Percentiles rank a stretch among this genome's conserved stretches.
These are phyloP conservation scores for Drosophila virilis DNA, from an alignment of 1,140 invertebrate species.

Conservation along the genomic window DNA sequence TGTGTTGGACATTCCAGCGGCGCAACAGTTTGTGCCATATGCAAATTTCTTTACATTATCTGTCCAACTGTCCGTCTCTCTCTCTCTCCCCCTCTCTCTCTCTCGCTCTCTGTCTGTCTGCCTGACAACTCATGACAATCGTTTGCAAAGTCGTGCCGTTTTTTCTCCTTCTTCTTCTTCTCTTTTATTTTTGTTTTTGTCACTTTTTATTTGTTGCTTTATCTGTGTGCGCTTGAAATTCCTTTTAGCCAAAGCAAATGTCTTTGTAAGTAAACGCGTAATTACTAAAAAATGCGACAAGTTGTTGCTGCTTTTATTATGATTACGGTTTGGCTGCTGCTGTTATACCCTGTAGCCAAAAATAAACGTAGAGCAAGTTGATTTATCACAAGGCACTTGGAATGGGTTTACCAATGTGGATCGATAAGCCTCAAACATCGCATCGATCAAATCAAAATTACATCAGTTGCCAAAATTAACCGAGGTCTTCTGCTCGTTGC, in stretches of 20 bases:
- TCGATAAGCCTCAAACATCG: background rate
- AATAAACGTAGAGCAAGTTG: background rate
- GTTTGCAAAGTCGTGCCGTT: slow-evolving; percentile 58
- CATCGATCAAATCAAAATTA: background rate
- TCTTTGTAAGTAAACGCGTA: slow-evolving; percentile 70
- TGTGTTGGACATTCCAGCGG: slow-evolving; percentile 68
- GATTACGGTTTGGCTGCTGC: slow-evolving; percentile 6
- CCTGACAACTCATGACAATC: slow-evolving; percentile 73
- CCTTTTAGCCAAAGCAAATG: slow-evolving; percentile 58
- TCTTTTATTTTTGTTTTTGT: slow-evolving; percentile 49
- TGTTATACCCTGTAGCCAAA: slow-evolving; percentile 7
- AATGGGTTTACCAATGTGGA: too few relatives aligned
- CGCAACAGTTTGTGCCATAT: slow-evolving; percentile 75
- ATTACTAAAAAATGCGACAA: slow-evolving; percentile 62
- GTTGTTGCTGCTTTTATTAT: slow-evolving; percentile 39
- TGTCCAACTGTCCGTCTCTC: slow-evolving; percentile 40
- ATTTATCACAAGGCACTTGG: too few relatives aligned
- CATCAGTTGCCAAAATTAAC: background rate
- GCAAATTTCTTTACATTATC: slow-evolving; percentile 78
- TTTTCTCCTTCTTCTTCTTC: slow-evolving; percentile 4
- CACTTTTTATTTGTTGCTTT: slow-evolving; percentile 56
- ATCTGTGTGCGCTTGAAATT: slow-evolving; percentile 65
- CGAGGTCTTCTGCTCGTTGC: background rate
- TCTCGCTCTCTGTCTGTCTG: slow-evolving; percentile 21
- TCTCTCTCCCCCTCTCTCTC: slow-evolving; percentile 22